phyloP scores from a whole-genome alignment of 2,797 vertebrate genomes.

The Cheirogaleus major region DNA sequence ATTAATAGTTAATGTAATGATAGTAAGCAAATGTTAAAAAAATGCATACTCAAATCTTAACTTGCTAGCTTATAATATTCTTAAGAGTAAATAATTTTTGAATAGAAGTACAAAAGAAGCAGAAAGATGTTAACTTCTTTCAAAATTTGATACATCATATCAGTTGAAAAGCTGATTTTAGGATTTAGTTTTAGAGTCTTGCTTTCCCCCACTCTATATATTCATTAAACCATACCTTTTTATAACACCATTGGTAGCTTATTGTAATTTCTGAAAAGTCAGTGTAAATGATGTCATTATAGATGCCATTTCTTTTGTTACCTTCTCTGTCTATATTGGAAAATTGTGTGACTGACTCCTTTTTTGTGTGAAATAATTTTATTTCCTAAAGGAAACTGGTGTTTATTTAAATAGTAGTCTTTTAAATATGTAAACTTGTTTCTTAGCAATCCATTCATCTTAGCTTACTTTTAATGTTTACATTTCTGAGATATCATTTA shows the following conservation, averaged over 20 bases:
- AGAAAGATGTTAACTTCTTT: background rate
- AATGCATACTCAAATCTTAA: background rate
- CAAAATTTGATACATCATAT: background rate
- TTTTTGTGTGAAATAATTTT: background rate
- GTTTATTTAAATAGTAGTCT: background rate
- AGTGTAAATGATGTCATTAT: background rate
- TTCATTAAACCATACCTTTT: background rate
- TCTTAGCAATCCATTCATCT: constrained; percentile 23
- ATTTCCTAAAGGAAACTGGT: constrained; percentile 35
- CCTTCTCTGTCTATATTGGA: background rate
- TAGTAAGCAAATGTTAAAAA: background rate
- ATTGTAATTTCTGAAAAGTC: background rate
- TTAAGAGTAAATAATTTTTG: background rate
- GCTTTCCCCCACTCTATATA: background rate
- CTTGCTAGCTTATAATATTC: background rate
- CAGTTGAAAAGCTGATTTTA: background rate
- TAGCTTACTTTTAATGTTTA: constrained; percentile 49
- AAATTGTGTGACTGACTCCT: background rate
- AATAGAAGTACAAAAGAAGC: background rate
- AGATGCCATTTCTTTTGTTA: background rate
- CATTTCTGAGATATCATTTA: constrained; percentile 36
- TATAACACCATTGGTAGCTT: background rate
- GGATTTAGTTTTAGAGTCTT: background rate
- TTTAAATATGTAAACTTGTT: constrained; percentile 26
- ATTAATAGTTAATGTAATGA: background rate